Conservation (phyloP, 2,888 invertebrate species). For the Xestia ashworthii region DNA sequence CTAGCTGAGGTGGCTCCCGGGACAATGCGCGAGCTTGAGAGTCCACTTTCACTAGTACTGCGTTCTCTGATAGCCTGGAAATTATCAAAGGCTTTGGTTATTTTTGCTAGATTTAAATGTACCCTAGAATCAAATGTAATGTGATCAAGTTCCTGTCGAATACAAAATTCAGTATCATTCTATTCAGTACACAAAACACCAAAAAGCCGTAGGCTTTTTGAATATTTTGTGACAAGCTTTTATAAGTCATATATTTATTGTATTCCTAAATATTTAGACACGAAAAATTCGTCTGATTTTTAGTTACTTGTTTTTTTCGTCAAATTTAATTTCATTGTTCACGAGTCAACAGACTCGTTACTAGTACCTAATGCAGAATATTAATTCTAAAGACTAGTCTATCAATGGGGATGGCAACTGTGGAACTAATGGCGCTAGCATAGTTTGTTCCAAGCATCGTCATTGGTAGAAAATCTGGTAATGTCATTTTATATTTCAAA, state of each 20-base stretch:
- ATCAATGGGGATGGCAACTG: too few species aligned
- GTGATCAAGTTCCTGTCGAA: not conserved
- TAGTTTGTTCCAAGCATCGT: too few species aligned
- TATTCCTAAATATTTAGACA: too few species aligned
- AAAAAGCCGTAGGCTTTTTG: too few species aligned
- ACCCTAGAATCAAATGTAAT: not conserved
- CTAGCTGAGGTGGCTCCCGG: conserved; percentile 94
- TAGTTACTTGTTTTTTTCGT: not conserved
- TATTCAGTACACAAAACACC: too few species aligned
- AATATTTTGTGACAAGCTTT: not conserved
- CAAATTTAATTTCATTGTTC: not conserved
- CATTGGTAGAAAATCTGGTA: too few species aligned
- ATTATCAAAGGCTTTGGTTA: not conserved
- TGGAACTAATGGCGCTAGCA: too few species aligned
- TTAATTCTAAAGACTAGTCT: not conserved
- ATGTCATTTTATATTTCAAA: too few species aligned
- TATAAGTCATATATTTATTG: not conserved
- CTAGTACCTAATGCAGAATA: not conserved
- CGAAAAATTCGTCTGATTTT: not conserved
- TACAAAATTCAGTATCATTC: not conserved
- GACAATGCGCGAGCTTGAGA: conserved; percentile 92
- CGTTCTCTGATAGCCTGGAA: conserved; percentile 92
- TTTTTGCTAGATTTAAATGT: not conserved
- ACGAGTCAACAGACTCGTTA: not conserved
- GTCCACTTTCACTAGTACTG: conserved; percentile 93